Conservation (phyloP, 1,140 invertebrate species). For the Ericerus pela region DNA sequence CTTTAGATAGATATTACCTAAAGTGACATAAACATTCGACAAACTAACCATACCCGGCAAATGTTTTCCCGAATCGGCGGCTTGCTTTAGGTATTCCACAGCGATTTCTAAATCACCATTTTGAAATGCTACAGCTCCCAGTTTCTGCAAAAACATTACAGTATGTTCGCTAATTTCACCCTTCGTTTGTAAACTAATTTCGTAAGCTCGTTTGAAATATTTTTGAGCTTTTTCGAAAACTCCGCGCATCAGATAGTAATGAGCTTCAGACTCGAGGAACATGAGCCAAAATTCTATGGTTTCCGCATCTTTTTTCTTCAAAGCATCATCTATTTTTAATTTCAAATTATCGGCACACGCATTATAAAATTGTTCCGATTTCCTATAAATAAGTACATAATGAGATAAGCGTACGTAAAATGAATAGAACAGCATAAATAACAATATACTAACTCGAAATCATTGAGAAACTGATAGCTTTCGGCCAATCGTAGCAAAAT, state of each 20-base stretch:
- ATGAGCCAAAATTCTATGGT: constrained; percentile 48
- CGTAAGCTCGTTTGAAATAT: constrained; percentile 51
- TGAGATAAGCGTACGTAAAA: constrained; percentile 11
- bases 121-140: constrained; percentile 55
- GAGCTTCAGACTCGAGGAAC: constrained; percentile 65
- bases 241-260: constrained; percentile 49
- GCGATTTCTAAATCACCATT: constrained; percentile 50
- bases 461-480: constrained; percentile 45
- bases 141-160: constrained; percentile 67
- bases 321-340: constrained; percentile 36
- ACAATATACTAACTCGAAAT: constrained; percentile 34
- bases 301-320: constrained; percentile 36
- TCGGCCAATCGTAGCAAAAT: constrained; percentile 62
- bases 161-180: constrained; percentile 54
- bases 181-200: constrained; percentile 42
- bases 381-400: constrained; percentile 29
- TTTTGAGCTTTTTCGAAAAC: constrained; percentile 46
- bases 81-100: constrained; percentile 51
- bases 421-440: neutral
- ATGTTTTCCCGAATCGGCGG: constrained; percentile 45
- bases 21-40: constrained; percentile 61
- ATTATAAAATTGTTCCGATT: constrained; percentile 55
- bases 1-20: constrained; percentile 62
- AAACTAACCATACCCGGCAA: constrained; percentile 48
- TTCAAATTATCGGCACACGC: constrained; percentile 57